phyloP scores from a whole-genome alignment of 2,113 vertebrate genomes.

The Pica pica region DNA sequence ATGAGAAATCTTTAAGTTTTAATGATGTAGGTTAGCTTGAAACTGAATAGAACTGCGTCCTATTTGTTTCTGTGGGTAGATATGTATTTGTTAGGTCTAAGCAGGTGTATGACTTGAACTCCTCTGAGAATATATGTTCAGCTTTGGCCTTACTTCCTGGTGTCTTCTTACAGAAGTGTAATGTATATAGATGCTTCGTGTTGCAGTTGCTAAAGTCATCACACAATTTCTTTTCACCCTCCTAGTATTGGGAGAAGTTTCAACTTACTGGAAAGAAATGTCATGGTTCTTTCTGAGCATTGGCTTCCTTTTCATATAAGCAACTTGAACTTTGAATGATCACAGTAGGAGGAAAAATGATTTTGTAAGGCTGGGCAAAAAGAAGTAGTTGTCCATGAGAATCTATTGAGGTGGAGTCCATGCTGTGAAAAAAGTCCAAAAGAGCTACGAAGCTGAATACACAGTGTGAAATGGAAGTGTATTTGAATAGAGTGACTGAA shows the following conservation, averaged over 20 bases:
- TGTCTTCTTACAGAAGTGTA: neutral
- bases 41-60: neutral
- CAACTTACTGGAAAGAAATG: neutral
- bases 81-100: neutral
- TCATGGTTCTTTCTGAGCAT: neutral
- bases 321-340: neutral
- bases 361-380: neutral
- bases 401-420: constrained; percentile 1
- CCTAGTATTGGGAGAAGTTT: neutral
- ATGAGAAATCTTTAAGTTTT: neutral
- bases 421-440: constrained; percentile 26
- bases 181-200: neutral
- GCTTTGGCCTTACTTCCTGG: neutral
- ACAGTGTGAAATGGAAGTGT: neutral
- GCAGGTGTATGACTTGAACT: neutral
- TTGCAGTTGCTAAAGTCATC: neutral
- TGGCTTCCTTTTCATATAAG: neutral
- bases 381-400: neutral
- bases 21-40: neutral
- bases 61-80: neutral
- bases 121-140: neutral
- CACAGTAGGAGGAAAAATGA: neutral
- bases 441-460: neutral
- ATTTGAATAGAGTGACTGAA: neutral
- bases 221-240: neutral